Conservation (phyloP, 2,888 invertebrate genomes). For the Acleris emargana region DNA sequence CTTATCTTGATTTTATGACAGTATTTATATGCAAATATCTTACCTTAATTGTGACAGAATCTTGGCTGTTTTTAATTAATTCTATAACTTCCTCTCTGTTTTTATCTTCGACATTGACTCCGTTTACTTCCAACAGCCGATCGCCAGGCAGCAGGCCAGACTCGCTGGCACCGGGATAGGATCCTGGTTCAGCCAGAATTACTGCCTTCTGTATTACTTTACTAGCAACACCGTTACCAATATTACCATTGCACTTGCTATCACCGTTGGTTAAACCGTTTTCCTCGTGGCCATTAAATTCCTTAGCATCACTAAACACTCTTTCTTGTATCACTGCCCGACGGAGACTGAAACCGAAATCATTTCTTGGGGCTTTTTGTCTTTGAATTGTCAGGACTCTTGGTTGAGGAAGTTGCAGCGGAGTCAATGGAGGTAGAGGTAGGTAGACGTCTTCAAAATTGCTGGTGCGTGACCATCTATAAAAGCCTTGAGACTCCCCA, state of each 20-base stretch:
- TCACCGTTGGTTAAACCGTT: conserved; percentile 67
- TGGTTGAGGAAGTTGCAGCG: conserved; percentile 88
- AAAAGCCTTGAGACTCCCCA: conserved; percentile 93
- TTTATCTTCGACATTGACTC: conserved; percentile 91
- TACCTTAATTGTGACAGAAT: conserved; percentile 93
- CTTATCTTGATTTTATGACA: neutral
- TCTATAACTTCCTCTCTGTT: conserved; percentile 96
- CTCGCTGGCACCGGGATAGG: conserved; percentile 88
- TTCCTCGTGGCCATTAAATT: conserved; percentile 64
- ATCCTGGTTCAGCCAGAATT: conserved; percentile 95
- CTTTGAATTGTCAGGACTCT: conserved; percentile 90
- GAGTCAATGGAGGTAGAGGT: conserved; percentile 88
- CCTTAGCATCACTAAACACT: conserved; percentile 65
- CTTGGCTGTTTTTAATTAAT: conserved; percentile 93
- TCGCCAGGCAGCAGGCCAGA: conserved; percentile 97
- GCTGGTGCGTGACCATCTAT: conserved; percentile 90
- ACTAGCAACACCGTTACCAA: conserved; percentile 58
- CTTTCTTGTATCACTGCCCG: conserved; percentile 93
- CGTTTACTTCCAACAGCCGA: conserved; percentile 95
- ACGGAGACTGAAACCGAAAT: conserved; percentile 96
- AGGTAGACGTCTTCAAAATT: conserved; percentile 90
- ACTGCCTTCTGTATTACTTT: conserved; percentile 87
- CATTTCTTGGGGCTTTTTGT: conserved; percentile 92
- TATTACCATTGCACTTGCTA: conserved; percentile 65
- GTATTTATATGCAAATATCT: conserved; percentile 46